These are phyloP conservation scores for Paracyclopina nana DNA, from an alignment of 1,140 invertebrate species.

Conservation along the genomic window DNA sequence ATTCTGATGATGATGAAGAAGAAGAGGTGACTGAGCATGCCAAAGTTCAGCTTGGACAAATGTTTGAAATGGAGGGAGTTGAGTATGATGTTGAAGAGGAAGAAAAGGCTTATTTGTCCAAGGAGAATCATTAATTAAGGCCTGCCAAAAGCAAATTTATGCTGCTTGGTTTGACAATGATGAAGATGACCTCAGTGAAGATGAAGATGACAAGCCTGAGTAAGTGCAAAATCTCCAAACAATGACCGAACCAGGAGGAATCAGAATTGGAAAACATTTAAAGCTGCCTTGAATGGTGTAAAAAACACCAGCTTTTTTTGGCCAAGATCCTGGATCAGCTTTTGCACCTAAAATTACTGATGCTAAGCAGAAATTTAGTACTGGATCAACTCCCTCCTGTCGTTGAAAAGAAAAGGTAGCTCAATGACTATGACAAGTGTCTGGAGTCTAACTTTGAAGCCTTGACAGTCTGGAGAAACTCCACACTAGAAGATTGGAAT, in stretches of 20 bases:
- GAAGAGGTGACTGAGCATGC: conserved; percentile 6
- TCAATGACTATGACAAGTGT: neutral
- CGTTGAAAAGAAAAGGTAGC: conserved; percentile 28
- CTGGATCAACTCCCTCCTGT: neutral
- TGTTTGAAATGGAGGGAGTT: conserved; percentile 8
- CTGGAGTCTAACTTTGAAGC: neutral
- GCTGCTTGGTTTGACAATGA: conserved; percentile 13
- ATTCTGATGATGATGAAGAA: conserved; percentile 6
- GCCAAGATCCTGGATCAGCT: conserved; percentile 6
- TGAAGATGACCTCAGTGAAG: conserved; percentile 14
- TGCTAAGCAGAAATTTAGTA: conserved; percentile 1
- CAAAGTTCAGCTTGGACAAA: conserved; percentile 14
- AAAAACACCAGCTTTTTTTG: neutral
- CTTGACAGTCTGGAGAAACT: conserved; percentile 32
- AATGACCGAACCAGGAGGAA: conserved; percentile 10
- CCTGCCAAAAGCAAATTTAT: too few relatives aligned
- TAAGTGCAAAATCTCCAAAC: conserved; percentile 10
- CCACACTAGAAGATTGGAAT: conserved; percentile 72
- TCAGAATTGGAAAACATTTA: conserved; percentile 20
- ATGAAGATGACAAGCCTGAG: conserved; percentile 13
- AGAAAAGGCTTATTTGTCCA: too few relatives aligned
- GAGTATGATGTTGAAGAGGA: conserved; percentile 14
- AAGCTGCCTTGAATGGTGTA: conserved; percentile 18
- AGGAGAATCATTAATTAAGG: too few relatives aligned
- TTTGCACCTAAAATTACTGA: conserved; percentile 3